Evolutionary conservation across 2,113 vertebrate genomes (phyloP).

Genomic region (Camarhynchus parvulus): DNA sequence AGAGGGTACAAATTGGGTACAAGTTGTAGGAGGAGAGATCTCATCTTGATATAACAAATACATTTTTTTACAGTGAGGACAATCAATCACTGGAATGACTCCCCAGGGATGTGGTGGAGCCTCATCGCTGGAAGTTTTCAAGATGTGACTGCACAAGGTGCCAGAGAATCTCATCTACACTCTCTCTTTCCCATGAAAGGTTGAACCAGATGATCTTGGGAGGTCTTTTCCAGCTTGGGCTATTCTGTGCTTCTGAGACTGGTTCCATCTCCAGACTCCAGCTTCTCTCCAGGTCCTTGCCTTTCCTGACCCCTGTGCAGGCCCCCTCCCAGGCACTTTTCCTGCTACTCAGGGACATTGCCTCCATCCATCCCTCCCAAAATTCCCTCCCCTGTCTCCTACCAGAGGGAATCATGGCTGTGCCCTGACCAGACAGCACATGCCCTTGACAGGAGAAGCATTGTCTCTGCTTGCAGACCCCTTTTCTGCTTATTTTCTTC

Average conservation of each 20-base stretch:
- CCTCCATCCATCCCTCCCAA: not conserved
- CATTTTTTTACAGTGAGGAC: not conserved
- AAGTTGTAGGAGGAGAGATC: not conserved
- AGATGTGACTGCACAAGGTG: not conserved
- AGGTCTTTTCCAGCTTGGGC: not conserved
- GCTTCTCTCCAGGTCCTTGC: not conserved
- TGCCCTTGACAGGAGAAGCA: not conserved
- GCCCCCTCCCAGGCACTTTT: fast-evolving
- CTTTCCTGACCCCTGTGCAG: not conserved
- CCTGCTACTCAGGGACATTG: not conserved
- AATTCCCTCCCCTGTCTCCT: not conserved
- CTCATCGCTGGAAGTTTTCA: fast-evolving
- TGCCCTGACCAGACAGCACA: fast-evolving
- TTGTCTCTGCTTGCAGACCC: not conserved
- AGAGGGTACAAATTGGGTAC: not conserved
- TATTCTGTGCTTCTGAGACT: not conserved
- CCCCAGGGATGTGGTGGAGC: not conserved
- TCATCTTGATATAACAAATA: not conserved
- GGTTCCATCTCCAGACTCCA: fast-evolving
- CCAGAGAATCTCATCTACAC: not conserved
- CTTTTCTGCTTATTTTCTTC: not conserved
- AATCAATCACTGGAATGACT: not conserved
- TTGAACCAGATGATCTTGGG: not conserved
- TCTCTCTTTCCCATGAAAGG: not conserved
- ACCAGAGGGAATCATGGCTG: not conserved